Evolutionary conservation across 1,140 invertebrate genomes (phyloP).

Genomic region (Teleogryllus occipitalis): DNA sequence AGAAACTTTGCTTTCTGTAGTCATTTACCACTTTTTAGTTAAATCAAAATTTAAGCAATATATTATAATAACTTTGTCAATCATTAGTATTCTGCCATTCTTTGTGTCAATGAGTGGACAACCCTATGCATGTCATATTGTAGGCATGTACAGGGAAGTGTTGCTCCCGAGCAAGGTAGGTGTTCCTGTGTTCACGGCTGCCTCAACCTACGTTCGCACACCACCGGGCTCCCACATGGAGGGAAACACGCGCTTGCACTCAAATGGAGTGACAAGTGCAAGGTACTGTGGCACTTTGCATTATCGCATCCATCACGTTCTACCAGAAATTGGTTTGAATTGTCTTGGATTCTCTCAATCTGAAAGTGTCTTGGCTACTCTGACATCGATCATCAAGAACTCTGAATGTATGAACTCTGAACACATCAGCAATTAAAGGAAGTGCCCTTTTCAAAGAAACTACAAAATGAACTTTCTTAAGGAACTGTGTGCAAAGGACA

Average conservation of each 20-base stretch:
- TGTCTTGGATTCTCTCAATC: background rate
- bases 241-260: conserved; percentile 45
- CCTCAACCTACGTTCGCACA: conserved; percentile 26
- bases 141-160: background rate
- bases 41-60: background rate
- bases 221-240: conserved; percentile 14
- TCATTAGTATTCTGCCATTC: background rate
- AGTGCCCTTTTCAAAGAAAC: background rate
- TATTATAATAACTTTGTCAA: background rate
- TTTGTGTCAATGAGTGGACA: background rate
- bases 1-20: conserved; percentile 14
- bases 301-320: background rate
- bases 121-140: background rate
- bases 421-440: background rate
- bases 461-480: background rate
- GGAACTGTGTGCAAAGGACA: background rate
- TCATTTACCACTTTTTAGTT: background rate
- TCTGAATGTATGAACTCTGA: background rate
- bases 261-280: conserved; percentile 51
- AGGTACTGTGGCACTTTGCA: conserved; percentile 43
- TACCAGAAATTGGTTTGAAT: background rate
- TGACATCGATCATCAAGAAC: background rate
- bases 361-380: no score
- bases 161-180: conserved; percentile 19
- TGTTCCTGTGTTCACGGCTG: conserved; percentile 46